Evolutionary conservation across 1,140 invertebrate genomes (phyloP), one percentile per base, ranked within the genome.

Genomic region (Anagrus nilaparvatae): DNA sequence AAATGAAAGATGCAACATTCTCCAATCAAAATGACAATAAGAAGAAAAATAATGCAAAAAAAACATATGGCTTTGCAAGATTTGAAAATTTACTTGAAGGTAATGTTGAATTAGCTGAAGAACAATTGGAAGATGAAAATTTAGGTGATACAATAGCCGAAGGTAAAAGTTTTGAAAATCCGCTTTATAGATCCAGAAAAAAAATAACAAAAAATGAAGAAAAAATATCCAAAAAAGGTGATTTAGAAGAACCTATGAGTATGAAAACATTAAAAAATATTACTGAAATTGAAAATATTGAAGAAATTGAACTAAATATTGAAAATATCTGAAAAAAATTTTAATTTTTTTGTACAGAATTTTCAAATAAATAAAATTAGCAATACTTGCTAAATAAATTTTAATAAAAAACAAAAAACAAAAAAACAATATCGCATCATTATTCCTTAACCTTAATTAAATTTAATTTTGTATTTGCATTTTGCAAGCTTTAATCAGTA

Each of bases 21-120:
- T n/a, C n/a, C n/a, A n/a, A n/a, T n/a, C n/a, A n/a, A n/a, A n/a
- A n/a, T n/a, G n/a, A n/a, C n/a, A n/a, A n/a, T n/a, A n/a, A n/a
- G n/a, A n/a, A n/a, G n/a, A n/a, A n/a, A n/a, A n/a, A n/a, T n/a
- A n/a, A n/a, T n/a, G n/a, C n/a, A n/a, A n/a, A n/a, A n/a, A n/a
- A n/a, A n/a, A n/a, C 53, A 0, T 60, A 59, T 34, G 43, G 54
- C 23, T 69, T 67, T 30, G 65, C 65, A 13, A 56, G 62, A 18
- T 69, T 69, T 21, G 60, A 67, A 34, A 69, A 69, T 27, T 14
- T 58, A 12, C n/a, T 52, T 0, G 64, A 67, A 33, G 61, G 62
- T 19, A 57, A 54, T 18, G 59, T 67, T 5, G 55, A 53, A 13
- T 48, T 67, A 3, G 50, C 49, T 2, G 44, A 49, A 7, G 40